Conservation (phyloP, 2,113 vertebrate genomes). For the Scomber colias region DNA sequence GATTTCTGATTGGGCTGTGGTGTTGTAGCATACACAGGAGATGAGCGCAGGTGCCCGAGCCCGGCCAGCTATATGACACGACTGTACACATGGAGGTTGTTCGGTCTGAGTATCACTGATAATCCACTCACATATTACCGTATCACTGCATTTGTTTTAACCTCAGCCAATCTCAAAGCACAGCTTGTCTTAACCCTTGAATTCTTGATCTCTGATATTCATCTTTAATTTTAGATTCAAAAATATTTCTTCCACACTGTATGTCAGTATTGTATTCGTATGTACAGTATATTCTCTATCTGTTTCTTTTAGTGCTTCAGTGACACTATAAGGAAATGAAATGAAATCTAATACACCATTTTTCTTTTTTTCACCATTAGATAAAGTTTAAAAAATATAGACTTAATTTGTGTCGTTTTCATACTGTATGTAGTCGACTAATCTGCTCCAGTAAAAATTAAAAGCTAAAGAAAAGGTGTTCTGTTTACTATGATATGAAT, state of each 20-base stretch:
- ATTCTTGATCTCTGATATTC: conserved; percentile 19
- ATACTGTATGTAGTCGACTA: not conserved
- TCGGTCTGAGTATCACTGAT: conserved; percentile 56
- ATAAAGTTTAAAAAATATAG: no score
- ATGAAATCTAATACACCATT: not conserved
- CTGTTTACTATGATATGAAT: not conserved
- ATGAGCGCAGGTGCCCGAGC: conserved; percentile 64
- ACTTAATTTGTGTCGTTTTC: no score
- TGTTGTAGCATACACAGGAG: conserved; percentile 60
- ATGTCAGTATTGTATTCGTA: not conserved
- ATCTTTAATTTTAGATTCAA: not conserved
- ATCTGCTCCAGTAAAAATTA: no score
- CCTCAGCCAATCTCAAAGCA: conserved; percentile 4
- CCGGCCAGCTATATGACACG: conserved; percentile 36
- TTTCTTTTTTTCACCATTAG: not conserved
- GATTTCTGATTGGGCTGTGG: conserved; percentile 75
- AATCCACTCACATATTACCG: conserved; percentile 65
- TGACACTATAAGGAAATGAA: not conserved
- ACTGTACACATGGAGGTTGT: conserved; percentile 41
- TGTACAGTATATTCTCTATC: not conserved
- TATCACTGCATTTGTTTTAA: conserved; percentile 54
- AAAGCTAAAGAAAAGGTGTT: no score
- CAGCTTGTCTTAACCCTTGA: conserved; percentile 6
- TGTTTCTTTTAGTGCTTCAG: not conserved
- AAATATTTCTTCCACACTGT: not conserved